A percentile compares a stretch with the other conserved stretches of the same genome.
phyloP scores from a whole-genome alignment of 2,888 invertebrate species.

The Lochmaea capreae region DNA sequence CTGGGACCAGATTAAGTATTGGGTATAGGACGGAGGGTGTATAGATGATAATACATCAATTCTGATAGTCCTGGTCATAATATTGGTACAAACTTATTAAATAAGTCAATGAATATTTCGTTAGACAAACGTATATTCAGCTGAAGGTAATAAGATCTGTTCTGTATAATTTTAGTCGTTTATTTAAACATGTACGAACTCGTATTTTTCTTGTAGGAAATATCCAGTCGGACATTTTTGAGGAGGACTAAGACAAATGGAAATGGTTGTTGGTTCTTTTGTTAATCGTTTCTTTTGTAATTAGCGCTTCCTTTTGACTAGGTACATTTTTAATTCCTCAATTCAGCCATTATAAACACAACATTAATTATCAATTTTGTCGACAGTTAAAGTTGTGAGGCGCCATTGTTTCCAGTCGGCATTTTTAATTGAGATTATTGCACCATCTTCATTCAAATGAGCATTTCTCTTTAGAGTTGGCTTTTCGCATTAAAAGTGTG shows the following conservation, averaged over 20 bases:
- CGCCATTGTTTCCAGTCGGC: conserved; percentile 64
- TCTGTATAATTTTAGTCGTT: not conserved
- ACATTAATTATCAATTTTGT: conserved; percentile 67
- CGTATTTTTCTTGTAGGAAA: conserved; percentile 1
- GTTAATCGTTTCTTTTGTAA: conserved; percentile 47
- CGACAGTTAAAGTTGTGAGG: conserved; percentile 58
- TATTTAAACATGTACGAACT: not conserved
- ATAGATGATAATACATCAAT: no score
- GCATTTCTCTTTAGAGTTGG: conserved; percentile 58
- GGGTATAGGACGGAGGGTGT: no score
- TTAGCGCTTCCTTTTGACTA: conserved; percentile 58
- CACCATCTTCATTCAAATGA: conserved; percentile 66
- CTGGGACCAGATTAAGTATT: no score
- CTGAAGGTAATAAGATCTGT: no score
- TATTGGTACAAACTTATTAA: no score
- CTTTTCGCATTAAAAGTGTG: conserved; percentile 64
- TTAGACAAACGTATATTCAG: no score
- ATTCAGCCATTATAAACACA: conserved; percentile 66
- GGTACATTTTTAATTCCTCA: conserved; percentile 66
- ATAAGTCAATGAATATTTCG: no score
- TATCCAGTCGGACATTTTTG: conserved; percentile 5
- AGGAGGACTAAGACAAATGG: conserved; percentile 51
- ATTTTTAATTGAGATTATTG: conserved; percentile 68
- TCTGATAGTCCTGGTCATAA: no score
- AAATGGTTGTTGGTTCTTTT: conserved; percentile 58